phyloP scores from a whole-genome alignment of 2,113 vertebrate genomes.

The Rhizomys pruinosus region DNA sequence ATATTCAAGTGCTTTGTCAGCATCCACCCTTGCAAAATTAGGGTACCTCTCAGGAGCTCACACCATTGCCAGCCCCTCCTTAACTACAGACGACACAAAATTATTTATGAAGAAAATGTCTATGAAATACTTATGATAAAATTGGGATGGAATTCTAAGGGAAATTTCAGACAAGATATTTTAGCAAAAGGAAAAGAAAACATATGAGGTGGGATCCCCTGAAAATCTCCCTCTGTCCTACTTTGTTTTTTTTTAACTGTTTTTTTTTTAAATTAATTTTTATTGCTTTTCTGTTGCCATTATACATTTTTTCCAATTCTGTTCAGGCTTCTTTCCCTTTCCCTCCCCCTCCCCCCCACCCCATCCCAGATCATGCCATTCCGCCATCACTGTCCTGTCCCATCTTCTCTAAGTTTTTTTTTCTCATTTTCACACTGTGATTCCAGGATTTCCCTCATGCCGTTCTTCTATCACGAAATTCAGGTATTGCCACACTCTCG shows the following conservation, averaged over 20 bases:
- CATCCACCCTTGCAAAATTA: background rate
- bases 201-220: background rate
- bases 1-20: background rate
- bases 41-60: background rate
- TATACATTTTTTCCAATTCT: no score
- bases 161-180: conserved; percentile 39
- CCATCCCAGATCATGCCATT: no score
- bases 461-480: background rate
- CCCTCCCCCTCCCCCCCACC: no score
- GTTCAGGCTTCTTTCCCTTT: no score
- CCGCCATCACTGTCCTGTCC: no score
- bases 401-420: no score
- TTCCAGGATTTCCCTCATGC: background rate
- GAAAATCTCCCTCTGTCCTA: background rate
- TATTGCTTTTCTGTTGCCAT: no score
- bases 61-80: background rate
- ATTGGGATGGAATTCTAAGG: background rate
- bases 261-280: no score
- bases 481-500: background rate
- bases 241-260: conserved; percentile 45
- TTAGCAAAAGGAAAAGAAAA: background rate
- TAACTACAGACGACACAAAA: background rate
- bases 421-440: background rate
- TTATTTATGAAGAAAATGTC: background rate
- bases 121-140: background rate